Percentiles rank a stretch among this genome's conserved stretches.
Conservation (phyloP, 2,888 invertebrate genomes). For the Eupithecia vulgata region DNA sequence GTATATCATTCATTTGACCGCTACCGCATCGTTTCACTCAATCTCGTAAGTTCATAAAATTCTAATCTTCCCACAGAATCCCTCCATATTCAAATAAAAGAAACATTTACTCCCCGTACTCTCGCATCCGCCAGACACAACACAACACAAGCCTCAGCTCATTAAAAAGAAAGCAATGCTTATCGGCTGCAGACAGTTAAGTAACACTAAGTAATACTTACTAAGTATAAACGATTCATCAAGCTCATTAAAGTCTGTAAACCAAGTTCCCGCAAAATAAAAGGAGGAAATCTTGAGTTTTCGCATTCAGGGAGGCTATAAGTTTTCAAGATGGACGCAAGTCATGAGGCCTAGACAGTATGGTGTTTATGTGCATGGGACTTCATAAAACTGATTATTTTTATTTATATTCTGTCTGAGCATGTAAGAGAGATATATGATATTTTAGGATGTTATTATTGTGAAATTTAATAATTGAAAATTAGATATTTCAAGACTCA, state of each 20-base stretch:
- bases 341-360: constrained; percentile 11
- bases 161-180: not conserved
- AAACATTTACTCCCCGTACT: not conserved
- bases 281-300: constrained; percentile 65
- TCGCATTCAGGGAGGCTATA: constrained; percentile 62
- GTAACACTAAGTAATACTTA: constrained; percentile 16
- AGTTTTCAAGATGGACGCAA: constrained; percentile 48
- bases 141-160: not conserved
- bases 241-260: constrained; percentile 64
- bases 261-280: constrained; percentile 57
- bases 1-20: not conserved
- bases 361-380: too few relatives aligned
- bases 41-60: too few relatives aligned
- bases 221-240: constrained; percentile 57
- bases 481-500: too few relatives aligned
- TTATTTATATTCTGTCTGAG: too few relatives aligned
- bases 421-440: too few relatives aligned
- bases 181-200: constrained; percentile 25
- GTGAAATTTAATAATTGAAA: too few relatives aligned
- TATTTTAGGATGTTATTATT: too few relatives aligned
- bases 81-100: not conserved
- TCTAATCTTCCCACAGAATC: not conserved
- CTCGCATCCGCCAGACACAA: not conserved
- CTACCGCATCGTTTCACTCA: not conserved
- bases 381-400: too few relatives aligned